phyloP scores from a whole-genome alignment of 2,797 vertebrate genomes.

The Anableps anableps region DNA sequence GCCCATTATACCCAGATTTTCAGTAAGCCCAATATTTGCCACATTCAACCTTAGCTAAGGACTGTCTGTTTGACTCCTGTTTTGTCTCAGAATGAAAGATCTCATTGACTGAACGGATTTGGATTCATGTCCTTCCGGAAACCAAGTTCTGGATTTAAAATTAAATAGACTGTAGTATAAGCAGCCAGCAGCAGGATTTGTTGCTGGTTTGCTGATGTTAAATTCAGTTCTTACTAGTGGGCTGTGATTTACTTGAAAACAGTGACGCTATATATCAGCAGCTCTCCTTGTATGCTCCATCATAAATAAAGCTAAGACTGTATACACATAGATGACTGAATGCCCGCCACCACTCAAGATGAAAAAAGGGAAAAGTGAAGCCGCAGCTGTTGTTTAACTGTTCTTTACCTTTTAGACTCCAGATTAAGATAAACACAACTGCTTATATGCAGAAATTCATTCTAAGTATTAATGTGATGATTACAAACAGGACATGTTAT shows the following conservation, averaged over 20 bases:
- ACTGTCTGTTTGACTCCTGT: not conserved
- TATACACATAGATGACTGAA: slow-evolving; percentile 34
- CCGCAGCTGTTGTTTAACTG: slow-evolving; percentile 18
- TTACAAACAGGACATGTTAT: not conserved
- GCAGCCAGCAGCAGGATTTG: not conserved
- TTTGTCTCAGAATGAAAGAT: not conserved
- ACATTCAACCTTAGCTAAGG: too few relatives aligned
- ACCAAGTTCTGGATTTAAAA: not conserved
- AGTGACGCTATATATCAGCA: slow-evolving; percentile 21
- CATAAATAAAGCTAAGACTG: slow-evolving; percentile 46
- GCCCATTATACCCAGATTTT: not conserved
- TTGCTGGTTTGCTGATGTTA: not conserved
- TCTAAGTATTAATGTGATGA: not conserved
- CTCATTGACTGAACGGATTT: not conserved
- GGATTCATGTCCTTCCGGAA: too few relatives aligned
- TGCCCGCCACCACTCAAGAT: slow-evolving; percentile 16
- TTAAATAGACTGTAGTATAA: not conserved
- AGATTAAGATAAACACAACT: slow-evolving; percentile 24
- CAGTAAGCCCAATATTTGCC: not conserved
- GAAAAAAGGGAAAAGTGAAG: slow-evolving; percentile 42
- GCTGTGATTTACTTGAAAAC: slow-evolving; percentile 19
- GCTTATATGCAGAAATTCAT: not conserved
- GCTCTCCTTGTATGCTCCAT: slow-evolving; percentile 14
- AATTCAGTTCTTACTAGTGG: not conserved
- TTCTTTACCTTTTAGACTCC: slow-evolving; percentile 16